Evolutionary conservation across 2,113 vertebrate genomes (phyloP), one percentile per base, ranked within the genome.

Genomic region (Alaudala cheleensis): DNA sequence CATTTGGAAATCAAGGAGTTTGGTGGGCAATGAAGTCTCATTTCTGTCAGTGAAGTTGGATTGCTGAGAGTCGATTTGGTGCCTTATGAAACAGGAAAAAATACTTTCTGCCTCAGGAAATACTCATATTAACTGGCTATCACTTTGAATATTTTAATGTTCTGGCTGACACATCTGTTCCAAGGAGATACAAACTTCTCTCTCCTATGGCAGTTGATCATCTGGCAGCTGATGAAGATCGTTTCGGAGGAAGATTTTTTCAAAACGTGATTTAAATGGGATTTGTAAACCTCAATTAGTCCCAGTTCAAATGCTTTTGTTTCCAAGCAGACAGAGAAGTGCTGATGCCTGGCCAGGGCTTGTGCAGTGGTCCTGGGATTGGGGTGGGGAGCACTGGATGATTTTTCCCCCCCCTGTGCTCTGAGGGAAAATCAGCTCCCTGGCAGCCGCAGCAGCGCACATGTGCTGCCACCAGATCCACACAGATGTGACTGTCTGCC

Each of bases 391-490:
- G 3, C 25, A 39, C n/a, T 50, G 81, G 53, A 1, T 42, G 70
- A 4, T 65, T 74, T 84, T 45, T 16, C 6, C 12, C 16, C 33
- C 31, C 51, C 0, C 9, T 11, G 0, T 15, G 22, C 14, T 73
- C 8, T n/a, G 28, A 61, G 49, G 44, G 56, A 70, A 72, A 69
- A 33, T 2, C 7, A 23, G 56, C 81, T 9, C 80, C 56, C 51
- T 81, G 62, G 39, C 19, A 54, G 44, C 29, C 34, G 3, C 50
- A 45, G 72, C 64, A 7, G 33, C 18, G 37, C 86, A 61, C 65
- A 70, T 15, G 92, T n/a, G 71, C 79, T 54, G 94, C 90, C 89
- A 93, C 89, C 91, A 92, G 94, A 88, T 39, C 12, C 40, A 47
- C 87, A 56, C 81, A 60, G 94, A 81, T 78, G 87, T 5, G 54